Evolutionary conservation across 2,113 vertebrate species (phyloP).

Genomic region (Epinephelus lanceolatus): DNA sequence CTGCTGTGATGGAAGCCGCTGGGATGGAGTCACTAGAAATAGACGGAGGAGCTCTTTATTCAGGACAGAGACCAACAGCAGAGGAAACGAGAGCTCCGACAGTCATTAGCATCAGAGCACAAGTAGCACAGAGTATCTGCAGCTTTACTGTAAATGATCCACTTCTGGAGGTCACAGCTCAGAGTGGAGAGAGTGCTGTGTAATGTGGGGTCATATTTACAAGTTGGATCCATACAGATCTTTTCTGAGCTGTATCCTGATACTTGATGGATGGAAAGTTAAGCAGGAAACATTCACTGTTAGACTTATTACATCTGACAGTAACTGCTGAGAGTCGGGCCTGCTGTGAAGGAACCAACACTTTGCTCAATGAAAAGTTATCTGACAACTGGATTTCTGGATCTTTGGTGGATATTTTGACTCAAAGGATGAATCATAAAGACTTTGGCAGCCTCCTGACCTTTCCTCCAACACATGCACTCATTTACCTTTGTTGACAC

Average conservation of each 20-base stretch:
- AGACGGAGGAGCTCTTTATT: constrained; percentile 64
- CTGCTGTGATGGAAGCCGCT: constrained; percentile 55
- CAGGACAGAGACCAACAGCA: constrained; percentile 66
- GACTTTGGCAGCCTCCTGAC: not conserved
- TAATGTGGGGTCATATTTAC: constrained; percentile 16
- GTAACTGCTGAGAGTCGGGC: not conserved
- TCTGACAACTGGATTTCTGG: not conserved
- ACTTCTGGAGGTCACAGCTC: constrained; percentile 39
- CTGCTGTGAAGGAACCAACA: not conserved
- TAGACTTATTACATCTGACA: not conserved
- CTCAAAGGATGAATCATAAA: not conserved
- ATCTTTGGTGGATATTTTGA: not conserved
- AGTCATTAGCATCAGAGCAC: constrained; percentile 59
- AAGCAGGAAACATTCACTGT: not conserved
- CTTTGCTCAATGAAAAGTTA: not conserved
- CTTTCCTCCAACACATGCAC: not conserved
- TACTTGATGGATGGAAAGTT: constrained; percentile 13
- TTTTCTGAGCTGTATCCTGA: constrained; percentile 12
- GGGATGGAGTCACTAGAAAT: constrained; percentile 71
- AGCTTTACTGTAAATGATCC: constrained; percentile 43
- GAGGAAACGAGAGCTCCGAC: constrained; percentile 60
- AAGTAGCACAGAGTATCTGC: constrained; percentile 18
- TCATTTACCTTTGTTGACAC: not conserved
- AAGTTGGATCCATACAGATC: constrained; percentile 28
- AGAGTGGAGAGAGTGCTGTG: constrained; percentile 5